A percentile compares a stretch with the other conserved stretches of the same genome.
These are phyloP conservation scores for Epistrophe eligans DNA, from an alignment of 2,888 invertebrate species.

Conservation along the genomic window DNA sequence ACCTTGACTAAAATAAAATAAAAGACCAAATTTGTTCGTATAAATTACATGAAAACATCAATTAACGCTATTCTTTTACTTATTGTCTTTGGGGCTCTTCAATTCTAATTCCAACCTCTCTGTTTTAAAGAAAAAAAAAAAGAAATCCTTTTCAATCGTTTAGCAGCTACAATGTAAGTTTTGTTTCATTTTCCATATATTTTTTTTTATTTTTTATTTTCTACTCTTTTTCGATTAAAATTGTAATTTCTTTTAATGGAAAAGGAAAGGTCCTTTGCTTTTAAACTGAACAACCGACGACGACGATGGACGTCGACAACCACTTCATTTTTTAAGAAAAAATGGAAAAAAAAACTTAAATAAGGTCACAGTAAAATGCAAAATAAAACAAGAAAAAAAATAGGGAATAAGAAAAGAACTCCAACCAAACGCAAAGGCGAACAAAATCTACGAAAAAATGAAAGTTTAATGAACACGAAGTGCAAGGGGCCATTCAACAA, in stretches of 20 bases:
- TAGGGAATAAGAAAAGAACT: not conserved
- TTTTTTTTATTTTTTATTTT: not conserved
- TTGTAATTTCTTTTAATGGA: conserved; percentile 30
- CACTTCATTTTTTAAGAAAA: conserved; percentile 23
- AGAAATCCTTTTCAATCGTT: conserved; percentile 22
- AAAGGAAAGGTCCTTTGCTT: conserved; percentile 8
- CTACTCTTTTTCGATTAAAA: conserved; percentile 30
- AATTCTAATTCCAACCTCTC: conserved; percentile 55
- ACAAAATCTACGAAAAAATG: conserved; percentile 49
- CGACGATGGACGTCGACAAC: not conserved
- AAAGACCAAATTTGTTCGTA: conserved; percentile 37
- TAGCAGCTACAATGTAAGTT: conserved; percentile 16
- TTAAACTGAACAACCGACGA: not conserved
- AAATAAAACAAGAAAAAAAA: not conserved
- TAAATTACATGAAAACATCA: conserved; percentile 54
- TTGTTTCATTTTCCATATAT: conserved; percentile 5
- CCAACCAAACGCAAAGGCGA: conserved; percentile 46
- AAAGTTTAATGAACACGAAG: conserved; percentile 72
- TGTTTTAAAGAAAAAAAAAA: not conserved
- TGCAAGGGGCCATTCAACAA: conserved; percentile 40
- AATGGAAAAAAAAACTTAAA: conserved; percentile 14
- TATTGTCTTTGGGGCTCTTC: conserved; percentile 42
- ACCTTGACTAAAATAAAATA: not conserved
- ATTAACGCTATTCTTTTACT: conserved; percentile 47
- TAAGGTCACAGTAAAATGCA: conserved; percentile 33